phyloP scores from a whole-genome alignment of 1,140 invertebrate genomes.

The Drosophila seguyi region DNA sequence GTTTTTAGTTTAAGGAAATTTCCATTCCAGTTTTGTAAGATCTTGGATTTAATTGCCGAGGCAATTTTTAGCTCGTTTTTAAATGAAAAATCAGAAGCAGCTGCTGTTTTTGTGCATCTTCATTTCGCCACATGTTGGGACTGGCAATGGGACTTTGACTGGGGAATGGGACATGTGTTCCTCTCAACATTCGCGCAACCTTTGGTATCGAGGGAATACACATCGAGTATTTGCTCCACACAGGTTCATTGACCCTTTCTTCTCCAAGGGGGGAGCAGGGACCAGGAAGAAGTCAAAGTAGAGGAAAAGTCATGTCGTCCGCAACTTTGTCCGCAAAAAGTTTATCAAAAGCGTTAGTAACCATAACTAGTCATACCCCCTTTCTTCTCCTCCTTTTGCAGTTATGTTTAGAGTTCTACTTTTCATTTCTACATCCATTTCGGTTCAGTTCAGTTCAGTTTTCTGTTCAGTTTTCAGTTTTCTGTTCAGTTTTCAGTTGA shows the following conservation, averaged over 20 bases:
- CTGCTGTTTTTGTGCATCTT: slow-evolving; percentile 41
- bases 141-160: not conserved
- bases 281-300: not conserved
- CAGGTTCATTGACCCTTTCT: slow-evolving; percentile 43
- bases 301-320: slow-evolving; percentile 5
- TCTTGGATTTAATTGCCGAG: slow-evolving; percentile 47
- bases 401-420: slow-evolving; percentile 48
- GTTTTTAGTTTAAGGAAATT: slow-evolving; percentile 34
- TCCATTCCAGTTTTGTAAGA: slow-evolving; percentile 46
- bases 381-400: slow-evolving; percentile 26
- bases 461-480: slow-evolving; percentile 50
- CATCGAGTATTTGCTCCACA: slow-evolving; percentile 8
- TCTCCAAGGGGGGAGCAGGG: slow-evolving; percentile 1
- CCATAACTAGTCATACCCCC: slow-evolving; percentile 46
- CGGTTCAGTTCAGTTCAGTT: slow-evolving; percentile 48
- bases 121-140: slow-evolving; percentile 44
- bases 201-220: slow-evolving; percentile 25
- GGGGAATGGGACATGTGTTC: slow-evolving; percentile 40
- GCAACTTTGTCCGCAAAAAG: slow-evolving; percentile 27
- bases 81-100: slow-evolving; percentile 49
- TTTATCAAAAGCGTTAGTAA: slow-evolving; percentile 38
- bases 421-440: slow-evolving; percentile 62
- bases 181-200: slow-evolving; percentile 53
- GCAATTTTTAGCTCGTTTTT: slow-evolving; percentile 57
- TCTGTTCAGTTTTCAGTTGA: slow-evolving; percentile 45